phyloP scores from a whole-genome alignment of 2,113 vertebrate species.

The Crotalus helleri region DNA sequence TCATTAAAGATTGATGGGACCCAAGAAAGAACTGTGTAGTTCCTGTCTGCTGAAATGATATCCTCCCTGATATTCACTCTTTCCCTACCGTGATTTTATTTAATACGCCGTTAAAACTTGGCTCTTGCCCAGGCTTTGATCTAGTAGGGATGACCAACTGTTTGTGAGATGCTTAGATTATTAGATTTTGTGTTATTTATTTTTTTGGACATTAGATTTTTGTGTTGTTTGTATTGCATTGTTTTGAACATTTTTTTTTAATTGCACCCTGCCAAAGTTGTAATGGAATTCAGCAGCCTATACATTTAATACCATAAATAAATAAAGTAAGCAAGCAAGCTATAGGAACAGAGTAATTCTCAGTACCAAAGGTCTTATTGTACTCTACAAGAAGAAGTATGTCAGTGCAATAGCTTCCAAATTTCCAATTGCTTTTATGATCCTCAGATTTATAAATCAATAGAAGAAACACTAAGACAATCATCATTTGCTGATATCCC shows the following conservation, averaged over 20 bases:
- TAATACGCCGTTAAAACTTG: not conserved
- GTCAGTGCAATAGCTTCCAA: not conserved
- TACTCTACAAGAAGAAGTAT: not conserved
- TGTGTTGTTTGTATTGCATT: not conserved
- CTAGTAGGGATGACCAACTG: not conserved
- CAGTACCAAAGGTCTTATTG: not conserved
- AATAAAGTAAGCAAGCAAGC: not conserved
- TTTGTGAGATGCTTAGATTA: not conserved
- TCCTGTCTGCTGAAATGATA: not conserved
- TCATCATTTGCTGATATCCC: not conserved
- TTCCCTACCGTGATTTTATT: not conserved
- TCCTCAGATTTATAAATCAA: not conserved
- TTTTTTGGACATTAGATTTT: not conserved
- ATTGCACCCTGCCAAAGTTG: not conserved
- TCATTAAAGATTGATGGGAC: not conserved
- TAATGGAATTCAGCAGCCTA: not conserved
- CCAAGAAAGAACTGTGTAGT: not conserved
- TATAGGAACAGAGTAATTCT: not conserved
- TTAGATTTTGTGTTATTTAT: not conserved
- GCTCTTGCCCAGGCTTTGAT: not conserved
- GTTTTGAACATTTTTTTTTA: not conserved
- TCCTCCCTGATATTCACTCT: not conserved
- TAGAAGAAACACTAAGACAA: not conserved
- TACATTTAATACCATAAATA: not conserved
- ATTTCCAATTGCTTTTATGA: not conserved